Evolutionary conservation across 1,140 invertebrate genomes (phyloP).

Genomic region (Drosophila tropicalis): DNA sequence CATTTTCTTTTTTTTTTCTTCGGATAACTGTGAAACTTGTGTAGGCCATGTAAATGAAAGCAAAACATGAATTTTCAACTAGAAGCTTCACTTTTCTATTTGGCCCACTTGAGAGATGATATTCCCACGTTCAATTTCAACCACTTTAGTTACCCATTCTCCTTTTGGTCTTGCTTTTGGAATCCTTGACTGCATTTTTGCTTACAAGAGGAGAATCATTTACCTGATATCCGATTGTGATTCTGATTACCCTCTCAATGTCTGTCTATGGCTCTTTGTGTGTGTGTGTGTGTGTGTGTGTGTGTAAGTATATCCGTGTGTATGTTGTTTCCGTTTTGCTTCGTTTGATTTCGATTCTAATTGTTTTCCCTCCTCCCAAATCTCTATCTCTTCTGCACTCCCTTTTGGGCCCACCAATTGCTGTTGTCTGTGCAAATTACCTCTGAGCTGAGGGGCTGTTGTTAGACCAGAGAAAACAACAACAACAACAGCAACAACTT

Average conservation of each 20-base stretch:
- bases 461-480: neutral
- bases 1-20: neutral
- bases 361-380: constrained; percentile 50
- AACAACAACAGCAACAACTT: constrained; percentile 53
- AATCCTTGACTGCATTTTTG: constrained; percentile 19
- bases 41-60: constrained; percentile 7
- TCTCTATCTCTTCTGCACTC: constrained; percentile 13
- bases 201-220: constrained; percentile 42
- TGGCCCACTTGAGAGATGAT: constrained; percentile 8
- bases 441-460: constrained; percentile 20
- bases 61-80: constrained; percentile 1
- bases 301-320: neutral
- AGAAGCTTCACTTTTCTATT: neutral
- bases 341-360: constrained; percentile 76
- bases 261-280: neutral
- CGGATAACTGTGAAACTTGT: neutral
- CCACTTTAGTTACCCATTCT: neutral
- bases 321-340: constrained; percentile 64
- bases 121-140: neutral
- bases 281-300: neutral
- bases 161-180: neutral
- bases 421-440: constrained; percentile 60
- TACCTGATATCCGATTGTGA: constrained; percentile 63
- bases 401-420: constrained; percentile 13
- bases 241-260: constrained; percentile 12